Conservation (phyloP, 2,113 vertebrate genomes). For the Himantopus leucocephalus region DNA sequence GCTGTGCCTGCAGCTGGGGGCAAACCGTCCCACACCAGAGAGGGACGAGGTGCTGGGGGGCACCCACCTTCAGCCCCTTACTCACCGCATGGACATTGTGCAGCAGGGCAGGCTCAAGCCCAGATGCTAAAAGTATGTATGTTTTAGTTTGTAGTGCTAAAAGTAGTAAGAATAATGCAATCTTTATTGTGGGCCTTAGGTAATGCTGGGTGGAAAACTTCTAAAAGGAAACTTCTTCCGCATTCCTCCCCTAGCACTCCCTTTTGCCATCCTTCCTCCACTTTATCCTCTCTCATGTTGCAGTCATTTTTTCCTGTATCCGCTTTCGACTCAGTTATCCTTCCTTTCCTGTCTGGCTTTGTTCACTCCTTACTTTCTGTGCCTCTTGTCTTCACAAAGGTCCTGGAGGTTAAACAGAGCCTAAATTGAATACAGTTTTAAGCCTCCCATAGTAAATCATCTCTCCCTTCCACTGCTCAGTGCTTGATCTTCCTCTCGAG, state of each 20-base stretch:
- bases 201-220: background rate
- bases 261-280: background rate
- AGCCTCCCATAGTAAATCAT: background rate
- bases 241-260: background rate
- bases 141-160: fast-evolving
- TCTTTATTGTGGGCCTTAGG: background rate
- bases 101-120: background rate
- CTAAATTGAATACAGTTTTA: background rate
- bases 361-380: background rate
- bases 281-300: background rate
- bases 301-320: background rate
- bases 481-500: background rate
- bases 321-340: background rate
- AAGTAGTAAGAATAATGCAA: background rate
- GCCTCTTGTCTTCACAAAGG: background rate
- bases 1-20: background rate
- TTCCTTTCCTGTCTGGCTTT: background rate
- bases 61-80: background rate
- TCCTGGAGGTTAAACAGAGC: background rate
- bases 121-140: background rate
- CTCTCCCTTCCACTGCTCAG: background rate
- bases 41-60: fast-evolving
- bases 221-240: background rate
- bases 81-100: background rate
- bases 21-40: fast-evolving